Percentiles rank a stretch among this genome's conserved stretches.
Evolutionary conservation across 1,140 invertebrate species (phyloP).

Genomic region (Colletes gigas): DNA sequence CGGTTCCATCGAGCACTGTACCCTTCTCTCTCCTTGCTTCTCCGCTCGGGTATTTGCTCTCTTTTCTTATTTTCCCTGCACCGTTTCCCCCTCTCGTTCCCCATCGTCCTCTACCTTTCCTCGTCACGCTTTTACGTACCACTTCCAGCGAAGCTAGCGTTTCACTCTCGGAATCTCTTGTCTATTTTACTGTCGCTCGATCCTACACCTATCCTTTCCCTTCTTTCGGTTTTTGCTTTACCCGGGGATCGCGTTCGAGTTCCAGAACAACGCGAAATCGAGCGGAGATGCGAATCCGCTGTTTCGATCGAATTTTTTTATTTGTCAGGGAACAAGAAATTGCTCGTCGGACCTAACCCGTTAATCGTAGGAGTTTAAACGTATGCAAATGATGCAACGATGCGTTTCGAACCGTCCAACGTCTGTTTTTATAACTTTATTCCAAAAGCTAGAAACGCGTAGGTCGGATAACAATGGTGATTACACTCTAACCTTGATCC

Average conservation of each 20-base stretch:
- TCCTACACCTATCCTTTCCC: background rate
- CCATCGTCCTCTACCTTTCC: background rate
- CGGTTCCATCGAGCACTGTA: background rate
- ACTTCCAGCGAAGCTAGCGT: slow-evolving; percentile 1
- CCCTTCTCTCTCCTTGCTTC: background rate
- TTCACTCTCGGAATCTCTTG: slow-evolving; percentile 44
- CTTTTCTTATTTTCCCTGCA: slow-evolving; percentile 16
- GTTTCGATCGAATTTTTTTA: no score
- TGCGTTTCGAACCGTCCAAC: no score
- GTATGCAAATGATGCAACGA: no score
- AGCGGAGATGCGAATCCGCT: no score
- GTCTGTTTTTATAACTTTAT: no score
- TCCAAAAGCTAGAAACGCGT: no score
- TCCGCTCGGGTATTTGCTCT: background rate
- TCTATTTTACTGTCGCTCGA: slow-evolving; percentile 47
- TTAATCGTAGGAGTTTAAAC: no score
- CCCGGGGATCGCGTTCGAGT: slow-evolving; percentile 7
- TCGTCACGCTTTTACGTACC: slow-evolving; percentile 13
- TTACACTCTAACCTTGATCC: no score
- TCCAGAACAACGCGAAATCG: background rate
- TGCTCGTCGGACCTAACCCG: no score
- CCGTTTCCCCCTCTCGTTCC: background rate
- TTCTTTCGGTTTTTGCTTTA: slow-evolving; percentile 1
- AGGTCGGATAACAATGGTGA: no score
- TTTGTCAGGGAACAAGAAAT: no score